Evolutionary conservation across 1,140 invertebrate genomes (phyloP).

Genomic region (Pachyrhynchus sulphureomaculatus): DNA sequence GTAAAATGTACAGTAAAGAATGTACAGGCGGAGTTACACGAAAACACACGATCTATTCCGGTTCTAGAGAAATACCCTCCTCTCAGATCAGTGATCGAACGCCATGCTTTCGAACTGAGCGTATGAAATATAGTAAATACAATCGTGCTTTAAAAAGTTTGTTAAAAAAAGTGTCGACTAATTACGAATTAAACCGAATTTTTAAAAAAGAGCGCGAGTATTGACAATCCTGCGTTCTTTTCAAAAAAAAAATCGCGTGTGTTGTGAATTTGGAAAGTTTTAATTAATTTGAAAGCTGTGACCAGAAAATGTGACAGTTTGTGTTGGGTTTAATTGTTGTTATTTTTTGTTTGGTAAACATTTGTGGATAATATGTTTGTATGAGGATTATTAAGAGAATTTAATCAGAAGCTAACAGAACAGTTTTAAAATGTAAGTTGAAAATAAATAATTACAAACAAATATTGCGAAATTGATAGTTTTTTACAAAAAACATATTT

Average conservation of each 20-base stretch:
- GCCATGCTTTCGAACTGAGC: slow-evolving; percentile 22
- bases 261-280: not conserved
- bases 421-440: slow-evolving; percentile 14
- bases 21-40: slow-evolving; percentile 28
- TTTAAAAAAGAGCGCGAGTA: slow-evolving; percentile 7
- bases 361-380: not conserved
- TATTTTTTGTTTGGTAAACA: not conserved
- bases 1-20: slow-evolving; percentile 18
- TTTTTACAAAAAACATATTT: too few relatives aligned
- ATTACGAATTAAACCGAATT: not conserved
- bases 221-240: not conserved
- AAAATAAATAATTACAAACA: too few relatives aligned
- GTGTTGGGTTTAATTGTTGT: slow-evolving; percentile 8
- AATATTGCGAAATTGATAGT: too few relatives aligned
- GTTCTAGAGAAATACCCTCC: slow-evolving; percentile 27
- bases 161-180: not conserved
- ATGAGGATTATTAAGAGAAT: slow-evolving; percentile 2
- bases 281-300: not conserved
- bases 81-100: slow-evolving; percentile 29
- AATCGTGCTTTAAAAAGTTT: slow-evolving; percentile 3
- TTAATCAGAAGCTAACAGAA: not conserved
- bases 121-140: not conserved
- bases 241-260: not conserved
- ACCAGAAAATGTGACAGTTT: slow-evolving; percentile 19
- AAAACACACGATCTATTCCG: slow-evolving; percentile 22